Evolutionary conservation across 2,888 invertebrate genomes (phyloP), one percentile per base, ranked within the genome.

Genomic region (Ellobium chinense): DNA sequence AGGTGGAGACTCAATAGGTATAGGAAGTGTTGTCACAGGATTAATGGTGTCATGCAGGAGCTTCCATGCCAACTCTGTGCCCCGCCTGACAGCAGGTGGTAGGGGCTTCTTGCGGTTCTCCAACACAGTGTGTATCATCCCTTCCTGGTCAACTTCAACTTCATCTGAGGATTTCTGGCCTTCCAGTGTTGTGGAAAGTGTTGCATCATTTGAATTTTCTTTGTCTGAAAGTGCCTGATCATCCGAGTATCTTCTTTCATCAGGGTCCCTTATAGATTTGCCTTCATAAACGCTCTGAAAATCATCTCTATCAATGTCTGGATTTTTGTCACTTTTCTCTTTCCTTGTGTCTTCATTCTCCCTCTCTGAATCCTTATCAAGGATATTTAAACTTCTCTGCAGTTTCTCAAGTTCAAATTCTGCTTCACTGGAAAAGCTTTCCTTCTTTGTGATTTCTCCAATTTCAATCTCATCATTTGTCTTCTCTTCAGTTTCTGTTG

Each of bases 41-140:
- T 79, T 72, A 56, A 68, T 66, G 5, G 88, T 84, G 74, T 88
- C 86, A 63, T 87, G 84, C 46, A 89, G 81, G 46, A 89, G 86
- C 82, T 87, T 89, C 89, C 88, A 87, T 0, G 90, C 90, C 66
- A 89, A 81, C 73, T 90, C 90, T 2, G 87, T 86, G 18, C 88
- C 89, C 18, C 87, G 80, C 29, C 88, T 84, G 14, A 89, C 79
- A 0, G 88, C 88, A 1, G 87, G 83, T n/a, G 85, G 81, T 14
- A 87, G 63, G 4, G 84, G 68, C 63, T 88, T 86, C 46, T 85
- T 83, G n/a, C 84, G 82, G 62, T 83, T 83, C 60, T 80, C 72
- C 56, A 81, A 73, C 18, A 85, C 83, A 14, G 84, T 82, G 24
- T 80, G 65, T 12, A 84, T 80, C 68, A 85, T 68, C 14, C 82